Evolutionary conservation across 2,888 invertebrate genomes (phyloP), one percentile per base, ranked within the genome.

Genomic region (Melanargia galathea): DNA sequence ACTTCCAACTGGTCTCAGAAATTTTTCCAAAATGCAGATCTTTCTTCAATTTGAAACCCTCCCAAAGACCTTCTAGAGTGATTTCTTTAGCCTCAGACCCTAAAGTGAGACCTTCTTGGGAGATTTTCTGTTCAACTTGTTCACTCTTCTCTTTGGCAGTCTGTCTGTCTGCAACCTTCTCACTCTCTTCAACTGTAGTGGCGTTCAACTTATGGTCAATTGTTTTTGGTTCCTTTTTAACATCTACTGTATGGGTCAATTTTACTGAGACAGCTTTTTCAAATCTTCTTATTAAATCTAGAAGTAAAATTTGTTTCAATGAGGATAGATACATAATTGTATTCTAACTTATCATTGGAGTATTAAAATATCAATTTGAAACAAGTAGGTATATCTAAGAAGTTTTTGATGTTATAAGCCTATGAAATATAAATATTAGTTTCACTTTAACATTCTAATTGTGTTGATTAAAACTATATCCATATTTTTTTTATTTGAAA

Each of bases 1-100:
- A 72, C 66, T 86, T 90, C 91, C 90, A 90, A 7, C 78, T 78
- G 1, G 81, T 82, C 62, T 88, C 84, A 0, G 90, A 86, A 59
- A 90, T 83, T 70, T 88, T 87, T 22, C 91, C 91, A 26, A 90
- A 82, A 64, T 83, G 84, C 48, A 85, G 70, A 64, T 91, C 88
- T 40, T 86, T 90, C 65, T 86, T 89, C 46, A 89, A 71, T 48
- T 83, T 83, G 30, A 91, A 74, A 0, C 91, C 91, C 65, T 86
- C 85, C 77, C 86, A 79, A 16, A 91, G 70, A 7, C 87, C 80
- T 45, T 86, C 84, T 7, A 88, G 75, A 0, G 85, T 85, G n/a
- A 87, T 83, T 67, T 86, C 87, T 58, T 82, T 83, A 0, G 77
- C 78, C 5, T 85, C 86, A 0, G 84, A 79, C 0, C 84, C 87